These are phyloP conservation scores for Orthonevra nobilis DNA, from an alignment of 2,888 invertebrate genomes.

Conservation along the genomic window DNA sequence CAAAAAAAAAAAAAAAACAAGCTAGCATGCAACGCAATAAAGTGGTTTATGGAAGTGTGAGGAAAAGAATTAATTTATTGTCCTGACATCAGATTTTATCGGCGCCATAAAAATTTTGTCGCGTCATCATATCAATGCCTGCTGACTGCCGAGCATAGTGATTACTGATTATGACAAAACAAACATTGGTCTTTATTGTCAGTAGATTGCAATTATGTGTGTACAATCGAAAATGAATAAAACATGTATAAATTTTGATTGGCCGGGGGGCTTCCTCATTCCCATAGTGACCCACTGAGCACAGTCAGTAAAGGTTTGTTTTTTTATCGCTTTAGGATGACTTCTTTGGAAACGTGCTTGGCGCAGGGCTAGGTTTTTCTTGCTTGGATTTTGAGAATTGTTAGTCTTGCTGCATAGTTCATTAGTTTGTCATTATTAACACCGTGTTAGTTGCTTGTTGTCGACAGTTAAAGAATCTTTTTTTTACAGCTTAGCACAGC, in stretches of 20 bases:
- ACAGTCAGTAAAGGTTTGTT: no score
- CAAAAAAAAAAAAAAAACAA: neutral
- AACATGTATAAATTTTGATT: conserved; percentile 24
- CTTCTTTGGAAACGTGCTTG: no score
- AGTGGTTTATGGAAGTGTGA: conserved; percentile 21
- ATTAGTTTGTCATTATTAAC: no score
- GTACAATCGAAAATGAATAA: conserved; percentile 53
- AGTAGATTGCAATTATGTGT: conserved; percentile 32
- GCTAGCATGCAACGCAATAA: conserved; percentile 9
- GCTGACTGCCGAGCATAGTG: conserved; percentile 5
- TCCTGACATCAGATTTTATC: conserved; percentile 41
- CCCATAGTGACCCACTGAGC: conserved; percentile 17
- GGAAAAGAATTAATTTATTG: conserved; percentile 35
- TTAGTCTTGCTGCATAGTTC: no score
- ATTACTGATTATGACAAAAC: conserved; percentile 7
- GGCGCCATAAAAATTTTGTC: conserved; percentile 34
- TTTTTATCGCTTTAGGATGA: neutral
- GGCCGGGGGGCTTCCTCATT: conserved; percentile 12
- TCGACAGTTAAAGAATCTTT: no score
- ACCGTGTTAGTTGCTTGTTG: no score
- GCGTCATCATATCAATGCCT: neutral
- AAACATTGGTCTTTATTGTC: conserved; percentile 22
- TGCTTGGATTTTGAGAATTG: no score
- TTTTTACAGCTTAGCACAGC: no score
- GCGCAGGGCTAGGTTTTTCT: no score